A percentile compares a stretch with the other conserved stretches of the same genome.
Conservation (phyloP, 2,113 vertebrate genomes). For the Pelmatolapia mariae region DNA sequence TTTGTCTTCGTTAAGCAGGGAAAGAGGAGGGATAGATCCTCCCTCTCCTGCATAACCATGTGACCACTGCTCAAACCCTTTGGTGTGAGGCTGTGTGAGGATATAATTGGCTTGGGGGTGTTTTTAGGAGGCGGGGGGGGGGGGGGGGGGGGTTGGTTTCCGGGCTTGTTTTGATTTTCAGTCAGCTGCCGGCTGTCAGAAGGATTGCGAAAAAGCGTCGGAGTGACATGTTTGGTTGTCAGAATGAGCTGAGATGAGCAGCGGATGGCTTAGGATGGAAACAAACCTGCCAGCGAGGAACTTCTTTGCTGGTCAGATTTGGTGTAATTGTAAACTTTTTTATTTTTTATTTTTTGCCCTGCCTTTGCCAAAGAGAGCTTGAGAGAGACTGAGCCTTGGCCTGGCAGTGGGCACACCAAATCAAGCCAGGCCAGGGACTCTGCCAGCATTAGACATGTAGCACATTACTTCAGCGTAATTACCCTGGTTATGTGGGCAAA, state of each 20-base stretch:
- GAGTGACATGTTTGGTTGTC: slow-evolving; percentile 1
- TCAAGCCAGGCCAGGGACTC: slow-evolving; percentile 6
- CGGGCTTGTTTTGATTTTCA: not conserved
- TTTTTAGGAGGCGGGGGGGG: not conserved
- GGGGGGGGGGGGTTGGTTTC: not conserved
- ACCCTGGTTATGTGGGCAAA: slow-evolving; percentile 30
- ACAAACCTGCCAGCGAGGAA: not conserved
- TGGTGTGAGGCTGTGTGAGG: not conserved
- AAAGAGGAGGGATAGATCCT: slow-evolving; percentile 10
- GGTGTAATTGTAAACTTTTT: not conserved
- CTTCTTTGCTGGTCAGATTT: not conserved
- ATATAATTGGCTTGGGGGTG: not conserved
- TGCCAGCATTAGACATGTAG: slow-evolving; percentile 47
- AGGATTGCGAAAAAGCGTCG: not conserved
- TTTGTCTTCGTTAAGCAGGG: not conserved
- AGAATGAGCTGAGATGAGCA: not conserved
- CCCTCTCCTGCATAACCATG: not conserved
- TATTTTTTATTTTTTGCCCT: not conserved
- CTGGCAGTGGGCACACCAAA: not conserved
- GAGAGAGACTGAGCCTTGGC: not conserved
- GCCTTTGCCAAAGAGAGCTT: not conserved
- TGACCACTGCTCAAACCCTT: not conserved
- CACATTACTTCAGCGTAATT: slow-evolving; percentile 63
- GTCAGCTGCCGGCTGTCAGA: slow-evolving; percentile 8
- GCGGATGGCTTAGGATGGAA: not conserved